These are phyloP conservation scores for Oncorhynchus mykiss DNA, from an alignment of 2,113 vertebrate species.

Conservation along the genomic window DNA sequence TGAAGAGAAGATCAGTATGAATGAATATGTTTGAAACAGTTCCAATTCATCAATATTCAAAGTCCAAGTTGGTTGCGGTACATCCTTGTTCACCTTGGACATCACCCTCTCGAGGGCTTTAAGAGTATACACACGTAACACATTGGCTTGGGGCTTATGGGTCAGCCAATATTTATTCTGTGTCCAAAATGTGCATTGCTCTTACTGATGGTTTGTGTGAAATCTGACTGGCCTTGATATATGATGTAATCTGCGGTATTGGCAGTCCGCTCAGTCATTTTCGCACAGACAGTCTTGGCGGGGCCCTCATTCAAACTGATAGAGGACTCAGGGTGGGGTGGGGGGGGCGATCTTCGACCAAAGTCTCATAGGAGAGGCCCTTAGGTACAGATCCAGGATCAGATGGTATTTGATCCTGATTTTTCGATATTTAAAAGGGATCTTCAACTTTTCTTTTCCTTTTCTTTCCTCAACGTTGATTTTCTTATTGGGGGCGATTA, in stretches of 20 bases:
- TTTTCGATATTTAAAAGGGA: neutral
- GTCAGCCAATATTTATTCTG: constrained; percentile 24
- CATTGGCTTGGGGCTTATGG: constrained; percentile 18
- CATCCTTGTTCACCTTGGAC: neutral
- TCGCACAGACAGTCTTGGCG: constrained; percentile 22
- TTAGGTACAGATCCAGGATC: neutral
- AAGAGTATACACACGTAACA: neutral
- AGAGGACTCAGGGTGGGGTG: neutral
- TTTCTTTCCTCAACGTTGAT: neutral
- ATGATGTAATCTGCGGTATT: constrained; percentile 43
- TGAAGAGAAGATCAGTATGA: neutral
- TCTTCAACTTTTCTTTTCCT: neutral
- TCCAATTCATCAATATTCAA: too few species aligned
- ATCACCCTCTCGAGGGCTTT: neutral
- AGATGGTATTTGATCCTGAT: too few species aligned
- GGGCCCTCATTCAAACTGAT: constrained; percentile 42
- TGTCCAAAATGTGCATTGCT: constrained; percentile 31
- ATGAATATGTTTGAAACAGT: too few species aligned
- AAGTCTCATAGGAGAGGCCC: constrained; percentile 1
- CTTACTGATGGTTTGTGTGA: constrained; percentile 47
- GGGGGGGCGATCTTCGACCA: neutral
- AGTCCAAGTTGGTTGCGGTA: neutral
- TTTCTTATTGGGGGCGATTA: neutral
- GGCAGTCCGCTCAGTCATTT: constrained; percentile 45
- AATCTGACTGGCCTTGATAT: constrained; percentile 46